Base-by-base conservation (phyloP, 2,797 vertebrate genomes). In the Sebastiscus albofasciatus region DNA sequence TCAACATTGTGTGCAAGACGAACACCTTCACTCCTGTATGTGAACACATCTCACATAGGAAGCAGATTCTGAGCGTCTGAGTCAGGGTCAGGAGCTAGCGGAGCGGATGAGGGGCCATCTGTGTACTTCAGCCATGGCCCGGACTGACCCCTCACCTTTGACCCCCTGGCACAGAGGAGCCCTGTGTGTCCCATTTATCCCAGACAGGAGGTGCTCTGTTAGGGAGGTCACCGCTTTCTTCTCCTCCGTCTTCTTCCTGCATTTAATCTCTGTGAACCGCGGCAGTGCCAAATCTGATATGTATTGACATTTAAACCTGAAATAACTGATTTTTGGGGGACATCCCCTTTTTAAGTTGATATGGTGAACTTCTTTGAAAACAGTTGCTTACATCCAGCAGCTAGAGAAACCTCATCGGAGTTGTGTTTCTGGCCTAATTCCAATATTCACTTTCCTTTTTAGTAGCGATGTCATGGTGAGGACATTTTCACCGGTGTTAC, bases 11-110 rank as follows among this genome's bases (percentile, higher is more conserved):
- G 60, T 20, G 60, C 46, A 61, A 39, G 78, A 81, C 33, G 11
- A 85, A 85, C 79, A 75, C 77, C 70, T 84, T 91, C 85, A 22
- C 83, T 22, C 74, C 82, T 79, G 61, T n/a, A n/a, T 85, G 91
- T 49, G 90, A 91, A 92, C 84, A 89, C 80, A 88, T 94, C 90
- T 88, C 93, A 90, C 90, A 80, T 85, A 86, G 88, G 79, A 87
- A 80, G 79, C 85, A 94, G 83, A 94, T 94, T 94, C 90, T 92
- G 72, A 86, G 68, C 0, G 65, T 90, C 82, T 83, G 61, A 79
- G 87, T 87, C 79, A 54, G 81, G 89, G 94, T 93, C 87, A 91
- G 61, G 72, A 87, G 85, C 72, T 67, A 52, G 26, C 18, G 1
- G 73, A 60, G 82, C 46, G 31, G 76, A 85, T 71, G 88, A 89